Evolutionary conservation across 2,797 vertebrate species (phyloP).

Genomic region (Gallirallus australis): DNA sequence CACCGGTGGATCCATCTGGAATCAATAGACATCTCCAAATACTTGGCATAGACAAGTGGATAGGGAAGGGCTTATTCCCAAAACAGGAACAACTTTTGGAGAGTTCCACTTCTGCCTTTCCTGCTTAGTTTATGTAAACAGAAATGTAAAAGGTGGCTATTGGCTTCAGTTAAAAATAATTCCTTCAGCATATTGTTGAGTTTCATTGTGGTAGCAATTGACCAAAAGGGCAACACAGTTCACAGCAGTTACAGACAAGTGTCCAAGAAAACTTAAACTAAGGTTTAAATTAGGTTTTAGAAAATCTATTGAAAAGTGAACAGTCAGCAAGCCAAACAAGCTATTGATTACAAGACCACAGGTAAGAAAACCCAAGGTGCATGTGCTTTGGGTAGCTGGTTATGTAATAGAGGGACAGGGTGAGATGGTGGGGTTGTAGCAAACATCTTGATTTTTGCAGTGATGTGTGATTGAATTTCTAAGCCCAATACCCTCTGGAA

Average conservation of each 20-base stretch:
- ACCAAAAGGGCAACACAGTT: fast-evolving
- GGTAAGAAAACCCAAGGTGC: background rate
- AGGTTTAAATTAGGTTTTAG: background rate
- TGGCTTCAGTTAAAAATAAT: background rate
- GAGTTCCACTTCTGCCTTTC: background rate
- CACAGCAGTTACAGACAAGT: background rate
- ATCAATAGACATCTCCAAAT: background rate
- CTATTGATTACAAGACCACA: background rate
- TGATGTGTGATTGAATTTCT: background rate
- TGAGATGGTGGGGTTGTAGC: background rate
- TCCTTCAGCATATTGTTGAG: background rate
- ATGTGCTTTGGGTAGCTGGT: background rate
- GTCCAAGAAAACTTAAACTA: background rate
- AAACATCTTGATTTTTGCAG: background rate
- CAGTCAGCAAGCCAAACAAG: background rate
- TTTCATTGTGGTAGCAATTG: background rate
- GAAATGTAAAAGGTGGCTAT: background rate
- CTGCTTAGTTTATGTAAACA: no score
- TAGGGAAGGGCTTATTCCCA: background rate
- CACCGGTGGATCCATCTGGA: slow-evolving; percentile 16
- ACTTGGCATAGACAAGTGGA: background rate
- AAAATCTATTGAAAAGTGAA: background rate
- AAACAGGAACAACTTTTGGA: background rate
- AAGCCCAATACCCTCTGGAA: background rate
- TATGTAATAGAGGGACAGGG: background rate